Evolutionary conservation across 2,888 invertebrate genomes (phyloP).

Genomic region (Gasteruption jaculator): DNA sequence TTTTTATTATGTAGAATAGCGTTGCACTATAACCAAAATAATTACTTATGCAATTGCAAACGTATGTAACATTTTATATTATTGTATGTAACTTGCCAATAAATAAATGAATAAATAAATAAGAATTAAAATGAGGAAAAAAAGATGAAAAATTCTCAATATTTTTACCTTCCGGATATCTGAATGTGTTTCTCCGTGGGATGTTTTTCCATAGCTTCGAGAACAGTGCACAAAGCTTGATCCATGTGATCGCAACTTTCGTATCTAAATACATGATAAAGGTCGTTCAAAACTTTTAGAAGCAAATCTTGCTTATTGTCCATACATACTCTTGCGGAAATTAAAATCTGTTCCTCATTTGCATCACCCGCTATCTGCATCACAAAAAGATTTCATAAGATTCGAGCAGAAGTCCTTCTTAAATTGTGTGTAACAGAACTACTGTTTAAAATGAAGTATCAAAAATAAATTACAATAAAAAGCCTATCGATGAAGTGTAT

Average conservation of each 20-base stretch:
- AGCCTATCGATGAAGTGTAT: not conserved
- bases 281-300: conserved; percentile 81
- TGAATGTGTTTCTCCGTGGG: conserved; percentile 84
- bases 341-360: conserved; percentile 84
- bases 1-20: conserved; percentile 90
- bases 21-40: conserved; percentile 68
- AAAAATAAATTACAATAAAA: too few species aligned
- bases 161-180: conserved; percentile 76
- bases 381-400: not conserved
- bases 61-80: conserved; percentile 1
- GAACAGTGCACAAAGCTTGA: conserved; percentile 73
- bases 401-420: not conserved
- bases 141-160: conserved; percentile 4
- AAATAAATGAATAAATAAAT: not conserved
- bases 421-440: not conserved
- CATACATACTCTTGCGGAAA: conserved; percentile 78
- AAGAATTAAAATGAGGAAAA: not conserved
- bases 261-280: conserved; percentile 82
- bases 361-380: conserved; percentile 84
- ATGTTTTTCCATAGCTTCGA: conserved; percentile 88
- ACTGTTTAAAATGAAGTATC: too few species aligned
- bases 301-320: conserved; percentile 76
- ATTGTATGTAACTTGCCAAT: too few species aligned
- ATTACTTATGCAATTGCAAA: conserved; percentile 1
- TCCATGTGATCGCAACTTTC: conserved; percentile 75